Evolutionary conservation across 2,113 vertebrate species (phyloP), one percentile per base, ranked within the genome.

Genomic region (Cyprinodon tularosa): DNA sequence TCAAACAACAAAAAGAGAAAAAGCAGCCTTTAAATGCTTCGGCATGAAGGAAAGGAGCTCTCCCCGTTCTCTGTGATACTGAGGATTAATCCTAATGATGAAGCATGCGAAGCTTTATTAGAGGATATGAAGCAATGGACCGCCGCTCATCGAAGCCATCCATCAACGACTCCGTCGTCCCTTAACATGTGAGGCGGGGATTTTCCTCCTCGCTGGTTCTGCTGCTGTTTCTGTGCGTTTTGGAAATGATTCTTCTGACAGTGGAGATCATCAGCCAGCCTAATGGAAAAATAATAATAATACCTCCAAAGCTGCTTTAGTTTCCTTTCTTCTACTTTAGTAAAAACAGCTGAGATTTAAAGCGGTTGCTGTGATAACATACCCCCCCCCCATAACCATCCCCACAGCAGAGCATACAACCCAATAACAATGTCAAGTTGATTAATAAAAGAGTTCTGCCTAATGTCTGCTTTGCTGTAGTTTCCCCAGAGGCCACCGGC

Each of bases 51-150:
- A 40, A 39, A 70, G 20, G 20, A 53, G 38, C 50, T 8, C 38
- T 11, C 37, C 17, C 64, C 13, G 37, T 42, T 57, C 1, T 5
- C 37, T 40, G 20, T 22, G n/a, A 22, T 48, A 14, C 29, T 48
- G 53, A 3, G 15, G n/a, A 69, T 59, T 69, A 22, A 10, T n/a
- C 11, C 68, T 69, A 59, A 69, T 69, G 68, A 69, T 69, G 68
- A 69, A 42, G 38, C 68, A 59, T 70, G 29, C 57, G 50, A n/a
- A 22, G 14, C 39, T 70, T 70, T 59, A 70, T 59, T 14, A 60
- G 20, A 70, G 50, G 68, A 53, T 70, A 59, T 70, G 68, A 70
- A 39, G 50, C 69, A 4, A 20, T 40, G 57, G n/a, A 59, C 14
- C 9, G 7, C 7, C 4, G 57, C 57, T 71, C 15, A 39, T 57